Percentiles rank a stretch among this genome's conserved stretches.
Conservation (phyloP, 2,888 invertebrate species). For the Chymomyza fuscimana region DNA sequence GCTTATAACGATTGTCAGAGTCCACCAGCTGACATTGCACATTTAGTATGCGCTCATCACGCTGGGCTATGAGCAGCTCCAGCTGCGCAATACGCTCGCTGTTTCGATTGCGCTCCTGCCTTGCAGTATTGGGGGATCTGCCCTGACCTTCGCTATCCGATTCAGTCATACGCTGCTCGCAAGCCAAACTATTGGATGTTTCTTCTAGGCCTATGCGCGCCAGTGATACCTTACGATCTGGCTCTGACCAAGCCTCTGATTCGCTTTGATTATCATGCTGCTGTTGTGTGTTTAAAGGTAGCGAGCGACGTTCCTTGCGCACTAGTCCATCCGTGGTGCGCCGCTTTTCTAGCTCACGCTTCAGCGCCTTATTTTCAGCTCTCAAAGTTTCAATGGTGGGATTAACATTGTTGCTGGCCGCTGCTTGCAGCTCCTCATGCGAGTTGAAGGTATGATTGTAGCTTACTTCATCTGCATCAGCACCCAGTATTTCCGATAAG, state of each 20-base stretch:
- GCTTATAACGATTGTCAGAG: conserved; percentile 76
- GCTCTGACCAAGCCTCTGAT: conserved; percentile 93
- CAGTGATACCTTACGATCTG: conserved; percentile 89
- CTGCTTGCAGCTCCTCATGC: conserved; percentile 67
- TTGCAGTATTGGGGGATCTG: conserved; percentile 56
- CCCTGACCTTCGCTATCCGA: conserved; percentile 77
- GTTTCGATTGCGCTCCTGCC: conserved; percentile 62
- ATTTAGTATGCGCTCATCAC: conserved; percentile 79
- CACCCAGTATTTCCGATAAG: conserved; percentile 79
- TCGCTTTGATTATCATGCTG: conserved; percentile 81
- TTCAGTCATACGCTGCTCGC: conserved; percentile 51
- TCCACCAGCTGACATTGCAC: conserved; percentile 77
- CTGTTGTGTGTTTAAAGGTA: conserved; percentile 61
- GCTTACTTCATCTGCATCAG: conserved; percentile 42
- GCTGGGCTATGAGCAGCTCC: conserved; percentile 78
- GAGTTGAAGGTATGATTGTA: conserved; percentile 71
- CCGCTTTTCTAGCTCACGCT: conserved; percentile 67
- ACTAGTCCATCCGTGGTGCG: conserved; percentile 52
- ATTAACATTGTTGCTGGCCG: conserved; percentile 19
- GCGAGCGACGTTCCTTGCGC: conserved; percentile 76
- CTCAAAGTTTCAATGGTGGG: conserved; percentile 65
- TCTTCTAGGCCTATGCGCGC: conserved; percentile 87
- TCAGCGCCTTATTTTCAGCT: conserved; percentile 72
- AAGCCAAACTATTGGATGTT: conserved; percentile 58
- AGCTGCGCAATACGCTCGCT: conserved; percentile 80